A percentile compares a stretch with the other conserved stretches of the same genome.
phyloP scores from a whole-genome alignment of 2,888 invertebrate genomes.

The Metellina segmentata region DNA sequence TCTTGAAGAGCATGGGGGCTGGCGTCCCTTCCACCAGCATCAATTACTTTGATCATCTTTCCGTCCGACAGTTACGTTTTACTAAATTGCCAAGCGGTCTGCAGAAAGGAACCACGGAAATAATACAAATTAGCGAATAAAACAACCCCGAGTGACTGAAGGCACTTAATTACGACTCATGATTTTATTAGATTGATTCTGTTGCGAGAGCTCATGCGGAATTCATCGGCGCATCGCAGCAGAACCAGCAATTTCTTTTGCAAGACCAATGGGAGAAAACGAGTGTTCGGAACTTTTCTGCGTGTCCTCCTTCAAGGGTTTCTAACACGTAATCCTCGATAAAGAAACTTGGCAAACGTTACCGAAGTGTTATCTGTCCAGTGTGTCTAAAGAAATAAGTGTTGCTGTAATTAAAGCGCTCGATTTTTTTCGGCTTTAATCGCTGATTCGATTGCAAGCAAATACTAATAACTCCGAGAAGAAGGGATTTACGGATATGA shows the following conservation, averaged over 20 bases:
- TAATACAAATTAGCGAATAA: too few species aligned
- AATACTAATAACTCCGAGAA: neutral
- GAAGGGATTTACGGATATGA: neutral
- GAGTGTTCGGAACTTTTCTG: constrained; percentile 8
- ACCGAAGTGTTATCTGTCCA: constrained; percentile 19
- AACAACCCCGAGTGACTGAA: too few species aligned
- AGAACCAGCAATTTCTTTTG: too few species aligned
- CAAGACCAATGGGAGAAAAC: neutral
- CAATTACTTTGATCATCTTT: constrained; percentile 52
- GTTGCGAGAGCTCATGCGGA: too few species aligned
- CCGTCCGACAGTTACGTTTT: constrained; percentile 35
- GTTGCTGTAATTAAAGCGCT: constrained; percentile 9
- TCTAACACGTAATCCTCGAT: constrained; percentile 9
- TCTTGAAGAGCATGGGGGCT: constrained; percentile 11
- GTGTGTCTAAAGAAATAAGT: constrained; percentile 11
- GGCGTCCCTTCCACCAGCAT: constrained; percentile 9
- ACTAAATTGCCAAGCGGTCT: constrained; percentile 23
- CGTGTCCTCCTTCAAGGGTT: neutral
- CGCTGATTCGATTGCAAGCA: neutral
- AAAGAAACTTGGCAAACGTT: constrained; percentile 3
- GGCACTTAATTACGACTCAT: too few species aligned
- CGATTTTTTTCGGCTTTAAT: neutral
- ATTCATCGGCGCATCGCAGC: too few species aligned
- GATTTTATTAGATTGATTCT: too few species aligned
- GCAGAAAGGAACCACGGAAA: constrained; percentile 5